Percentiles rank a stretch among this genome's conserved stretches.
Evolutionary conservation across 2,888 invertebrate genomes (phyloP).

Genomic region (Leptinotarsa peninsularis): DNA sequence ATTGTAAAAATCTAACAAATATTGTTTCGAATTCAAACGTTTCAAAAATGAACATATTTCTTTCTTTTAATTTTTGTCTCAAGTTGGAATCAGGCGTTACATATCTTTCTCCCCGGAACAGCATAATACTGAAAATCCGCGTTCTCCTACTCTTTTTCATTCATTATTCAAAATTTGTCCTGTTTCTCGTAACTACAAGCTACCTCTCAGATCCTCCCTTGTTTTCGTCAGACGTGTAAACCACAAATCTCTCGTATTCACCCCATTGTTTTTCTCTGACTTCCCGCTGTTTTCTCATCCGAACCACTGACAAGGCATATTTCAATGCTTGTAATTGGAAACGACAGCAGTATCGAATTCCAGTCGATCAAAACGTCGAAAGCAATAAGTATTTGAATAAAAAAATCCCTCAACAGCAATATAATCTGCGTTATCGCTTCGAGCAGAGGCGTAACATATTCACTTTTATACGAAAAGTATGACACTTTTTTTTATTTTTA

Average conservation of each 20-base stretch:
- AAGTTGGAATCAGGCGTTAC: no score
- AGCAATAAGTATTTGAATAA: conserved; percentile 60
- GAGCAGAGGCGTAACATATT: conserved; percentile 14
- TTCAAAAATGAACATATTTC: no score
- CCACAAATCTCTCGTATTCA: conserved; percentile 17
- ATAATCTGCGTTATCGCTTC: conserved; percentile 37
- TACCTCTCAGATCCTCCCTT: conserved; percentile 9
- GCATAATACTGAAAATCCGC: not conserved
- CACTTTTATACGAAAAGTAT: not conserved
- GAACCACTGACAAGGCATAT: conserved; percentile 45
- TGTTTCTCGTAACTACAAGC: not conserved
- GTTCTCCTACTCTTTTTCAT: not conserved
- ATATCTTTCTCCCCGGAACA: no score
- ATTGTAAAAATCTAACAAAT: no score
- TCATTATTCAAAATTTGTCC: not conserved
- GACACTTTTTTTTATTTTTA: not conserved
- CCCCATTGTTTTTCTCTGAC: conserved; percentile 13
- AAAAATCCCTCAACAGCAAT: conserved; percentile 56
- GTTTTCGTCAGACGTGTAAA: conserved; percentile 5
- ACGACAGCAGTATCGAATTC: conserved; percentile 56
- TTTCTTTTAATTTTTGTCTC: no score
- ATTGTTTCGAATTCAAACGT: no score
- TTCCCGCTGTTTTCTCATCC: conserved; percentile 40
- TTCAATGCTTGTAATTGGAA: conserved; percentile 54
- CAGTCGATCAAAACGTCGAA: conserved; percentile 60